Base-by-base conservation (phyloP, 2,797 vertebrate species). In the Mastacembelus armatus region DNA sequence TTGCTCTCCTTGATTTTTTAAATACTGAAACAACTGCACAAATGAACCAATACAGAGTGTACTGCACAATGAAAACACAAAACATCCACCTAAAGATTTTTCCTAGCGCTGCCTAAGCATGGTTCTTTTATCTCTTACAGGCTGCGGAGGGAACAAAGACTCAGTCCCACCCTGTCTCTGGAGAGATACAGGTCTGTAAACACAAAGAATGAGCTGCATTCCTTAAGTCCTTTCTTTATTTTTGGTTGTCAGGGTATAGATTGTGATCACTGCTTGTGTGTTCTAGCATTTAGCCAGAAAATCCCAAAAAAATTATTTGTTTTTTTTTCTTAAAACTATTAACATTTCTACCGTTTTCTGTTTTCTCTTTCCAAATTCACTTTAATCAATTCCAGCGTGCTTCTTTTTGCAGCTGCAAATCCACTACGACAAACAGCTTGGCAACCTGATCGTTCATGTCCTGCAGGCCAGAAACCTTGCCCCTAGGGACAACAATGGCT, bases 371-470 rank as follows among this genome's bases (percentile, higher is more conserved):
- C 10, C 8, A 10, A 40, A 62, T 54, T 30, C 12, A 56, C 65
- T 27, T 35, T 0, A 61, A 66, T 61, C 66, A 62, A 51, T 75
- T 62, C 44, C 16, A 26, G 15, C 65, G 22, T 66, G 56, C 40
- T 55, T 80, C 19, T 38, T 66, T 74, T 74, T 75, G 58, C 92
- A 99, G 98, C 96, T 99, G 92, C 98, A 99, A 94, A 95, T 99
- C 92, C 98, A 95, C 93, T 98, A 98, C 35, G 98, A 99, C 92
- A 97, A 96, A 87, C 96, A 97, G 88, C 94, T 98, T 74, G 98
- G 97, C 75, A 99, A 99, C 92, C 92, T 99, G 77, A 97, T 99
- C 73, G 96, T 99, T 72, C 98, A 99, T 32, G 95, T 99, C 66
- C 97, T 99, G 73, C 97, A 99, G 93, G 98, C 98, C 79, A 95